A percentile compares a stretch with the other conserved stretches of the same genome.
Conservation (phyloP, 2,888 invertebrate species). For the Cheilosia impressa region DNA sequence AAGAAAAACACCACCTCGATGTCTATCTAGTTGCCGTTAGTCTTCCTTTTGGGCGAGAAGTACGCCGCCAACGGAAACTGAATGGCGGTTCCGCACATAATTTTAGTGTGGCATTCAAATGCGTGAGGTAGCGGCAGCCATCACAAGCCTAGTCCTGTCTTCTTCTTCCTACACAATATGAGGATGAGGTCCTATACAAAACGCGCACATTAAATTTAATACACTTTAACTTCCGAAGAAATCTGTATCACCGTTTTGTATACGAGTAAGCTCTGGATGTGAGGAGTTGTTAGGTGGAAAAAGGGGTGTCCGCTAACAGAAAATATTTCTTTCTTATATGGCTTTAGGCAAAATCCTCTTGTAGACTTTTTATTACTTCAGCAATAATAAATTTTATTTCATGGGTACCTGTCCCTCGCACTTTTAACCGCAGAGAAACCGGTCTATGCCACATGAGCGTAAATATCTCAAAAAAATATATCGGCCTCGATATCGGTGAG, state of each 20-base stretch:
- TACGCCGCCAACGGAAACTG: slow-evolving; percentile 50
- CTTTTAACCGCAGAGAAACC: too few relatives aligned
- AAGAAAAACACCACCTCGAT: not conserved
- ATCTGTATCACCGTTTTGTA: slow-evolving; percentile 32
- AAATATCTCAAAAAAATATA: too few relatives aligned
- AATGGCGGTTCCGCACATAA: slow-evolving; percentile 46
- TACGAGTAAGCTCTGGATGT: slow-evolving; percentile 2
- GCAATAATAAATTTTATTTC: slow-evolving; percentile 41
- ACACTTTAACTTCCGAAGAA: slow-evolving; percentile 40
- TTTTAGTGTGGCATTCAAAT: slow-evolving; percentile 50
- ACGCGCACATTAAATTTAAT: slow-evolving; percentile 49
- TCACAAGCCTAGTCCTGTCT: slow-evolving; percentile 24
- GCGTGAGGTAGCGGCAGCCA: slow-evolving; percentile 50
- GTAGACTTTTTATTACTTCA: slow-evolving; percentile 32
- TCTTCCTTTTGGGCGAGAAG: slow-evolving; percentile 32
- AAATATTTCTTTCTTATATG: slow-evolving; percentile 31
- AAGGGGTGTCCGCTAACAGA: slow-evolving; percentile 38
- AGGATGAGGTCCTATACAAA: slow-evolving; percentile 26
- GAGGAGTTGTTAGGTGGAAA: slow-evolving; percentile 28
- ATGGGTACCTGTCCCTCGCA: too few relatives aligned
- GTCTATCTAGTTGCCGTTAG: slow-evolving; percentile 9
- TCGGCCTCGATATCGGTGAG: too few relatives aligned
- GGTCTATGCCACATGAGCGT: too few relatives aligned
- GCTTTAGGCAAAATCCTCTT: slow-evolving; percentile 36
- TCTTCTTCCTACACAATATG: slow-evolving; percentile 12